Evolutionary conservation across 2,113 vertebrate species (phyloP).

Genomic region (Ifrita kowaldi): DNA sequence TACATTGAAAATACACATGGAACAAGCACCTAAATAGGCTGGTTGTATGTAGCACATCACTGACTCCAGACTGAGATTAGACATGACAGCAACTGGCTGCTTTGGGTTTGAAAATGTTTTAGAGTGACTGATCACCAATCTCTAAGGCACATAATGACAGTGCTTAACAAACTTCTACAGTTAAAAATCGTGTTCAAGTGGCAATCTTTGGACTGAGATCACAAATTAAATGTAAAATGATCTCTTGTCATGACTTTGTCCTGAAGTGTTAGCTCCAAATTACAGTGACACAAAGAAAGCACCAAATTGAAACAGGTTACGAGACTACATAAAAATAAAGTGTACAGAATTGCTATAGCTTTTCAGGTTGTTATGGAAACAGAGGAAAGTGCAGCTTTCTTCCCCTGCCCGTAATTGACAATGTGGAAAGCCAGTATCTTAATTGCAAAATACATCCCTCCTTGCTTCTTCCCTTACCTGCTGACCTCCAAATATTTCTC

Average conservation of each 20-base stretch:
- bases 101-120: not conserved
- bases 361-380: conserved; percentile 44
- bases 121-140: not conserved
- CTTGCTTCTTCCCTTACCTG: not conserved
- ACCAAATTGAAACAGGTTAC: not conserved
- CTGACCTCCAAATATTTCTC: not conserved
- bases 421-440: not conserved
- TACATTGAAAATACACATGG: not conserved
- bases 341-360: not conserved
- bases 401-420: not conserved
- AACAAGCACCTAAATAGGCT: not conserved
- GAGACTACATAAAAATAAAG: not conserved
- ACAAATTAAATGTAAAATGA: not conserved
- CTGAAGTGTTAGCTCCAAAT: not conserved
- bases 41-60: not conserved
- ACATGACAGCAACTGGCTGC: not conserved
- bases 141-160: not conserved
- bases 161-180: not conserved
- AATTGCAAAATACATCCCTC: not conserved
- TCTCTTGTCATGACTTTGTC: not conserved
- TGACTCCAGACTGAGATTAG: not conserved
- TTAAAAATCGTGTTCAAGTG: not conserved
- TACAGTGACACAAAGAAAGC: not conserved
- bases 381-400: not conserved
- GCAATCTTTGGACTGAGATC: not conserved